Conservation (phyloP, 2,888 invertebrate genomes). For the Ochropacha duplaris region DNA sequence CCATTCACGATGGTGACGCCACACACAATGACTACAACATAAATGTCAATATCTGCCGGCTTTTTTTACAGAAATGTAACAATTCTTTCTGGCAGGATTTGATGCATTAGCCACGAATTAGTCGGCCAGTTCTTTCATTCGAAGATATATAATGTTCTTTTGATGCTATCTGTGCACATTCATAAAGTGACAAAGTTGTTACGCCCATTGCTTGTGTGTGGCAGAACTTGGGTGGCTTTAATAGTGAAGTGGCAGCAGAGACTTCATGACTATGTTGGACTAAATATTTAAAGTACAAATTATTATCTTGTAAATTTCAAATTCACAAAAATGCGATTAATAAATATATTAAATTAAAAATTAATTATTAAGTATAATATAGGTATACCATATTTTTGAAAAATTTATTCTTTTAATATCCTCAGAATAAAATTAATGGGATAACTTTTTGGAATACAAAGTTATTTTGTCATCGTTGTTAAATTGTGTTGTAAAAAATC, state of each 20-base stretch:
- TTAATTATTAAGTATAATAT: too few relatives aligned
- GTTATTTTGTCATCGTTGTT: slow-evolving; percentile 32
- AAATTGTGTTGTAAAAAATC: slow-evolving; percentile 9
- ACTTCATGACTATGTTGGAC: background rate
- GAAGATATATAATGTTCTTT: slow-evolving; percentile 52
- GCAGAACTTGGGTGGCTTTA: slow-evolving; percentile 70
- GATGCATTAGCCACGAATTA: slow-evolving; percentile 80
- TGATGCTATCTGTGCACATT: slow-evolving; percentile 60
- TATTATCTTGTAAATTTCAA: background rate
- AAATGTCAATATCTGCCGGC: slow-evolving; percentile 73
- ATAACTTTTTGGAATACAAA: slow-evolving; percentile 30
- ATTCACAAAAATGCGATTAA: too few relatives aligned
- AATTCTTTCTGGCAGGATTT: slow-evolving; percentile 57
- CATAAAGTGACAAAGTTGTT: slow-evolving; percentile 71
- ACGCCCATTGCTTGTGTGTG: slow-evolving; percentile 78
- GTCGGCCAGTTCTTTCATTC: slow-evolving; percentile 67
- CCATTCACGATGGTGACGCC: slow-evolving; percentile 75
- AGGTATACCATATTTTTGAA: too few relatives aligned
- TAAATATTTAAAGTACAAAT: background rate
- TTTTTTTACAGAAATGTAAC: slow-evolving; percentile 59
- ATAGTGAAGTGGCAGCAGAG: background rate
- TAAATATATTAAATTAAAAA: too few relatives aligned
- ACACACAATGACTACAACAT: slow-evolving; percentile 75
- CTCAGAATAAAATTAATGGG: slow-evolving; percentile 32
- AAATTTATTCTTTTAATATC: background rate